Conservation (phyloP, 2,113 vertebrate species). For the Microtus montanus region DNA sequence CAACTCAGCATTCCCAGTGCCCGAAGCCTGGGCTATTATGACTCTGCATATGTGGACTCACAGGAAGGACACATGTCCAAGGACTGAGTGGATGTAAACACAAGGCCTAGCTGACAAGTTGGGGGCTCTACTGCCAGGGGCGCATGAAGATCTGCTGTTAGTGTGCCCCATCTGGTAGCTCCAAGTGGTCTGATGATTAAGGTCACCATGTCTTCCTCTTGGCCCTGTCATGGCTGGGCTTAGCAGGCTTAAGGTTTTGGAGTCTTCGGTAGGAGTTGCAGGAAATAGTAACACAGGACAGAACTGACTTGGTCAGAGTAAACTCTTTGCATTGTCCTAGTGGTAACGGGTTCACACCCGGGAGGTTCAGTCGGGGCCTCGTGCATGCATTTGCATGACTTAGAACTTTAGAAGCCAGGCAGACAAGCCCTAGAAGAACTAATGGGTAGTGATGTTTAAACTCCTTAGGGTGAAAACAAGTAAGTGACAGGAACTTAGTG, state of each 20-base stretch:
- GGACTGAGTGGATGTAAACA: background rate
- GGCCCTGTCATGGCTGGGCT: background rate
- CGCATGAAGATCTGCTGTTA: background rate
- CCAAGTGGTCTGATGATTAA: background rate
- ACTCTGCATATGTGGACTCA: background rate
- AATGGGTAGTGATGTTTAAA: background rate
- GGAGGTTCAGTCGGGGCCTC: background rate
- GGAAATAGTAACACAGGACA: background rate
- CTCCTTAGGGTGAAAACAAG: background rate
- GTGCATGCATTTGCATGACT: background rate
- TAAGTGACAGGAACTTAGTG: background rate
- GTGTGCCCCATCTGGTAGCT: background rate
- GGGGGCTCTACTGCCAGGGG: background rate
- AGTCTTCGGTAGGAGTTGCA: too few species aligned
- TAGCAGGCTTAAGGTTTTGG: too few species aligned
- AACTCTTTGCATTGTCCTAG: background rate
- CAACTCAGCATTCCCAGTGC: background rate
- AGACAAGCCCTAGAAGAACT: background rate
- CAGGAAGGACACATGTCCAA: background rate
- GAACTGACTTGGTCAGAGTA: background rate
- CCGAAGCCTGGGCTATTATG: background rate
- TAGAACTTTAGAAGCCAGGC: background rate
- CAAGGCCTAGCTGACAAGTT: background rate
- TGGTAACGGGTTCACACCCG: background rate
- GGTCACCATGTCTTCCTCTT: background rate